Conservation (phyloP, 1,140 invertebrate species). For the Sinonovacula constricta region DNA sequence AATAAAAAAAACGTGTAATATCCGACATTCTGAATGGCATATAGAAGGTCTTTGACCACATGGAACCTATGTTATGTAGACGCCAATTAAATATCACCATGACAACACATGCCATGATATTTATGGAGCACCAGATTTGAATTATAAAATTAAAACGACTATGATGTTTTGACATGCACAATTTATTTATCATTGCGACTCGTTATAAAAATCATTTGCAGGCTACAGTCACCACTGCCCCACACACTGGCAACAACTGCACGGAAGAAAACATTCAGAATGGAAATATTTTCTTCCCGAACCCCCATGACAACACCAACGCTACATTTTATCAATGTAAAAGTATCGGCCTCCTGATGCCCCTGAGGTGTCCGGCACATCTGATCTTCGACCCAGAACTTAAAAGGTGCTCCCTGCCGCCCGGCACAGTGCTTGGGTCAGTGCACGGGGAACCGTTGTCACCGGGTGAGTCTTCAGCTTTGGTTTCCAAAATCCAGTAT, state of each 20-base stretch:
- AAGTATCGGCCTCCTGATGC: no score
- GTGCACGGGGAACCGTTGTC: slow-evolving; percentile 14
- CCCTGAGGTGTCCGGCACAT: slow-evolving; percentile 26
- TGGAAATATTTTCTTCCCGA: slow-evolving; percentile 47
- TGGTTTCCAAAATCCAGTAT: background rate
- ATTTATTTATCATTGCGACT: background rate
- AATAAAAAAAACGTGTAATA: background rate
- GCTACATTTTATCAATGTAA: no score
- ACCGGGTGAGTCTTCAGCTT: background rate
- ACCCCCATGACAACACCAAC: no score
- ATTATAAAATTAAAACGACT: background rate
- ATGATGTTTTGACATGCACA: background rate
- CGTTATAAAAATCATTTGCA: background rate
- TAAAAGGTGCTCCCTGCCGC: no score
- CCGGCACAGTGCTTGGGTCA: no score
- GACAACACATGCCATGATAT: background rate
- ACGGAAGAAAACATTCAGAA: slow-evolving; percentile 21
- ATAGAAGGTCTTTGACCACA: background rate
- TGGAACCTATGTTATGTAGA: background rate
- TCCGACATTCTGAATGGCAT: background rate
- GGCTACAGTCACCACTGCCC: background rate
- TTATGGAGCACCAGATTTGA: background rate
- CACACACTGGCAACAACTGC: slow-evolving; percentile 34
- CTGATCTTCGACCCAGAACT: no score
- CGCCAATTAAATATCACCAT: background rate